Evolutionary conservation across 1,140 invertebrate species (phyloP).

Genomic region (Luehdorfia chinensis): DNA sequence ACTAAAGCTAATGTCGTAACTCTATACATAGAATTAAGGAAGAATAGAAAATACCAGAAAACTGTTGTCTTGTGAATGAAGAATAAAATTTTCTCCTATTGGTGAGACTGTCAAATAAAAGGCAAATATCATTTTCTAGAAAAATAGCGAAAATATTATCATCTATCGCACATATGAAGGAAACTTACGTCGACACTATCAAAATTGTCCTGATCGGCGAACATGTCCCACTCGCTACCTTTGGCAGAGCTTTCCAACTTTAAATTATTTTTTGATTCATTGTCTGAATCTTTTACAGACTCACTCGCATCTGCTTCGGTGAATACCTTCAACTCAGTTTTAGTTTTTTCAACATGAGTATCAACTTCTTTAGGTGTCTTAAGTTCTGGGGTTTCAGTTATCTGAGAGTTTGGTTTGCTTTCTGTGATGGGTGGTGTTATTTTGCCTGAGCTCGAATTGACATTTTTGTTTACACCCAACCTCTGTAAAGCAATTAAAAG

Average conservation of each 20-base stretch:
- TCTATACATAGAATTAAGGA: too few species aligned
- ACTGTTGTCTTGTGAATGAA: too few species aligned
- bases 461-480: constrained; percentile 17
- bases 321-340: too few species aligned
- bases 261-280: constrained; percentile 7
- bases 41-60: too few species aligned
- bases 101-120: too few species aligned
- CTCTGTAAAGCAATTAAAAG: constrained; percentile 16
- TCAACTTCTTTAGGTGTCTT: too few species aligned
- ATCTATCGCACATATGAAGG: too few species aligned
- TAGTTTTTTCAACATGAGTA: neutral
- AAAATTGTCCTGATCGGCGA: constrained; percentile 93
- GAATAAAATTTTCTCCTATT: too few species aligned
- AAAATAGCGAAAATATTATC: too few species aligned
- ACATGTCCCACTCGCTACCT: constrained; percentile 89
- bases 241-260: constrained; percentile 58
- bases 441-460: neutral
- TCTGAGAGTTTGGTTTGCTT: constrained; percentile 15
- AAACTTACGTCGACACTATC: constrained; percentile 91
- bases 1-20: too few species aligned
- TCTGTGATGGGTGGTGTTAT: constrained; percentile 10
- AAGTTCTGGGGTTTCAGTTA: neutral
- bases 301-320: neutral
- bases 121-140: too few species aligned
- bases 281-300: neutral